These are phyloP conservation scores for Leucophenga varia DNA, from an alignment of 1,140 invertebrate species.

Conservation along the genomic window DNA sequence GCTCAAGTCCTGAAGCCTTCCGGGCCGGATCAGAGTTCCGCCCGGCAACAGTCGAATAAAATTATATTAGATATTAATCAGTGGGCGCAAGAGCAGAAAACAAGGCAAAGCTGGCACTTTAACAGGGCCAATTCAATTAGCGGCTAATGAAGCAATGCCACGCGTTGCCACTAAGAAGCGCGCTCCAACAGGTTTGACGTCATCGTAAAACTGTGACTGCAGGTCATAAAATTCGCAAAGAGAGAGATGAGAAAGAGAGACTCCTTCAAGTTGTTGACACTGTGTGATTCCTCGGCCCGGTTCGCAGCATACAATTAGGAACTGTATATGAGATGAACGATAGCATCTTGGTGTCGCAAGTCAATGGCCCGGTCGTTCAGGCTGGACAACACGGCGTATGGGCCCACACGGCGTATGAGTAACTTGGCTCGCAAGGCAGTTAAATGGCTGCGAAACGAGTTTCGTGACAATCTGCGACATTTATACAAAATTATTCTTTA, in stretches of 20 bases:
- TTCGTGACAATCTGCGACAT: conserved; percentile 17
- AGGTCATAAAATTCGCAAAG: neutral
- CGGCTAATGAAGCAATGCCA: conserved; percentile 35
- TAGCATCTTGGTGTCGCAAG: too few species aligned
- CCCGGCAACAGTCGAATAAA: conserved; percentile 8
- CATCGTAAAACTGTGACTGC: neutral
- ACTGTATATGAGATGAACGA: conserved; percentile 21
- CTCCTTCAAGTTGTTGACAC: neutral
- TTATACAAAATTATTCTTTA: conserved; percentile 32
- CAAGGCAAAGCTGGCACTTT: neutral
- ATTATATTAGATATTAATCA: conserved; percentile 20
- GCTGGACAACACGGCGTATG: conserved; percentile 21
- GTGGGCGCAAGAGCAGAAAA: conserved; percentile 1
- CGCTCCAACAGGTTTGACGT: conserved; percentile 29
- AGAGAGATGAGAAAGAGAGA: neutral
- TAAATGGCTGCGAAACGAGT: conserved; percentile 21
- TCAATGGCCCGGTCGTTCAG: conserved; percentile 17
- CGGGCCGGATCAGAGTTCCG: neutral
- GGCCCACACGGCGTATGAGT: too few species aligned
- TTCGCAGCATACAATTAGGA: conserved; percentile 10
- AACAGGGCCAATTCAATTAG: conserved; percentile 33
- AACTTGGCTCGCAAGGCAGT: conserved; percentile 8
- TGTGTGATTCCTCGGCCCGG: neutral
- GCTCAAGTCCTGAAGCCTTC: conserved; percentile 2
- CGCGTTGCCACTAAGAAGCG: conserved; percentile 1